Conservation (phyloP, 2,888 invertebrate species). For the Hedychridium roseum region DNA sequence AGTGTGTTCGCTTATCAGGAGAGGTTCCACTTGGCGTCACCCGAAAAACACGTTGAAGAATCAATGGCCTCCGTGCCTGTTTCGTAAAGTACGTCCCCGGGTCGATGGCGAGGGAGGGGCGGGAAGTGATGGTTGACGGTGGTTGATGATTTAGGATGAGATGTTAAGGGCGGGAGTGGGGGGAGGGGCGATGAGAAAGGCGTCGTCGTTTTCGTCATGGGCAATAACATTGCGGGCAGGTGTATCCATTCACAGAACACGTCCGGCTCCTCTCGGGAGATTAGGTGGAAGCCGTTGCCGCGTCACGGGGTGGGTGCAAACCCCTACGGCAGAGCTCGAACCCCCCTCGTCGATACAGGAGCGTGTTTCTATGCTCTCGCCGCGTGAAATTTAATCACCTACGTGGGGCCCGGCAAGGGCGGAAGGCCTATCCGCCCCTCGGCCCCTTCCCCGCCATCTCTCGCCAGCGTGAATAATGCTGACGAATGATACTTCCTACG, state of each 20-base stretch:
- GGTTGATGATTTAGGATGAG: too few species aligned
- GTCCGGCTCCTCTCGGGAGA: conserved; percentile 33
- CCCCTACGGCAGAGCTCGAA: conserved; percentile 13
- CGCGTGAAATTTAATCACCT: conserved; percentile 52
- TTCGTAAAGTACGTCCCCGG: too few species aligned
- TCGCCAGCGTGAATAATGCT: conserved; percentile 46
- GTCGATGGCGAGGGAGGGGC: too few species aligned
- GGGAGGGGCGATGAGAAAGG: neutral
- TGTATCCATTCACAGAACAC: conserved; percentile 32
- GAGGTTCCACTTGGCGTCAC: too few species aligned
- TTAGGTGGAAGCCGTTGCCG: conserved; percentile 45
- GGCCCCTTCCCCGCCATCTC: conserved; percentile 16
- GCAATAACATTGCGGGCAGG: conserved; percentile 31
- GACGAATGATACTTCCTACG: conserved; percentile 39
- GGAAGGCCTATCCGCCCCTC: conserved; percentile 16
- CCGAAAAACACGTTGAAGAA: too few species aligned
- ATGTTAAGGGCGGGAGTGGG: too few species aligned
- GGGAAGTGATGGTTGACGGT: too few species aligned
- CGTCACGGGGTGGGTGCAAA: conserved; percentile 27
- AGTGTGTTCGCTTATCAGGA: too few species aligned
- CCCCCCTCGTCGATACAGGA: conserved; percentile 7
- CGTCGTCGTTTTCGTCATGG: neutral
- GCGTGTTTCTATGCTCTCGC: conserved; percentile 28
- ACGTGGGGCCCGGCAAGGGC: conserved; percentile 18
- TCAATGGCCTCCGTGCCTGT: too few species aligned